phyloP scores from a whole-genome alignment of 2,888 invertebrate species.

The Torymus aiolomorphi region DNA sequence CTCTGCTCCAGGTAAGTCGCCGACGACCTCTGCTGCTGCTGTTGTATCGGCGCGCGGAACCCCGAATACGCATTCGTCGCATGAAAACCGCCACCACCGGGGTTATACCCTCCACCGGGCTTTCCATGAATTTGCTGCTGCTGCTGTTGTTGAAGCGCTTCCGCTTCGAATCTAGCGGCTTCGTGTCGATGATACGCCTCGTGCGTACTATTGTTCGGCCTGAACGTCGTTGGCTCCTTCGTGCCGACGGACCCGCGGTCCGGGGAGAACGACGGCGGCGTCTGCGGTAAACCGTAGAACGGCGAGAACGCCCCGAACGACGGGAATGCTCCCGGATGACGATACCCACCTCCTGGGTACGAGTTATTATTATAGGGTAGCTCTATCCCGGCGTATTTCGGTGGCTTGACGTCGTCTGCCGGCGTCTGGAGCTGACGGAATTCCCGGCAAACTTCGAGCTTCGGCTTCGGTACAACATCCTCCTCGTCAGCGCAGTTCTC shows the following conservation, averaged over 20 bases:
- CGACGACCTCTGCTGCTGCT: slow-evolving; percentile 55
- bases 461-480: slow-evolving; percentile 43
- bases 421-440: slow-evolving; percentile 55
- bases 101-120: slow-evolving; percentile 2
- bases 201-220: background rate
- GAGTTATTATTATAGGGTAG: slow-evolving; percentile 4
- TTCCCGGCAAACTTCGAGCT: slow-evolving; percentile 62
- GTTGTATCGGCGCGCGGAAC: slow-evolving; percentile 61
- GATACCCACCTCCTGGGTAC: slow-evolving; percentile 16
- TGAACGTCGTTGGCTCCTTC: slow-evolving; percentile 1
- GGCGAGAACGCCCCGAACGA: slow-evolving; percentile 34
- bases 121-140: slow-evolving; percentile 49
- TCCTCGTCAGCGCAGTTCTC: slow-evolving; percentile 57
- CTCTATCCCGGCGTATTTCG: background rate
- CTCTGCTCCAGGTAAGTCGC: slow-evolving; percentile 61
- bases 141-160: slow-evolving; percentile 56
- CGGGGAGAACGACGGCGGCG: slow-evolving; percentile 48
- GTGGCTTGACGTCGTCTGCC: slow-evolving; percentile 4
- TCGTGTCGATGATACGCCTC: slow-evolving; percentile 23
- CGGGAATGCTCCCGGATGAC: slow-evolving; percentile 28
- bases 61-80: slow-evolving; percentile 58
- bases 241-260: slow-evolving; percentile 34
- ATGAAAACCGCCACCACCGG: slow-evolving; percentile 51
- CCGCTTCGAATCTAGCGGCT: slow-evolving; percentile 29
- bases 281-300: slow-evolving; percentile 47